These are phyloP conservation scores for Chelonus insularis DNA, from an alignment of 1,140 invertebrate genomes.

Conservation along the genomic window DNA sequence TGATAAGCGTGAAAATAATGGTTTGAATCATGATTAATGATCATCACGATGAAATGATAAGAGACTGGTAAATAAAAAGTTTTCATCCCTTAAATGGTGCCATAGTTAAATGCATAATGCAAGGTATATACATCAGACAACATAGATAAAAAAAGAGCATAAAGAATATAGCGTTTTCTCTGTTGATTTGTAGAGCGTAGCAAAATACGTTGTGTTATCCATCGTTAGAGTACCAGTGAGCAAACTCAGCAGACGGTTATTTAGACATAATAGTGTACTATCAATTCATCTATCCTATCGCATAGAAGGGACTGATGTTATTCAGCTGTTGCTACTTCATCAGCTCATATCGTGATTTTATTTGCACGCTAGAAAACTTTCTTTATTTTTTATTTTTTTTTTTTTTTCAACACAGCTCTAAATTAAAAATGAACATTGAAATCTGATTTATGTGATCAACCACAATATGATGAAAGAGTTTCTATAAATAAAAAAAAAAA, in stretches of 20 bases:
- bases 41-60: no score
- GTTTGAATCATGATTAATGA: no score
- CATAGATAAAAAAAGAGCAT: background rate
- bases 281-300: slow-evolving; percentile 16
- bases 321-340: background rate
- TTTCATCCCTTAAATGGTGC: background rate
- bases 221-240: slow-evolving; percentile 28
- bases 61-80: no score
- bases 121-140: background rate
- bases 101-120: background rate
- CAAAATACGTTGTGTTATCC: slow-evolving; percentile 41
- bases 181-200: slow-evolving; percentile 45
- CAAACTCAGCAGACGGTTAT: slow-evolving; percentile 27
- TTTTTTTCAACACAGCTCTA: background rate
- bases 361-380: slow-evolving; percentile 1
- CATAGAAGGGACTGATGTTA: slow-evolving; percentile 21
- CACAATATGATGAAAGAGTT: no score
- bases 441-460: no score
- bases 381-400: slow-evolving; percentile 6
- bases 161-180: slow-evolving; percentile 29
- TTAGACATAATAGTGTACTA: slow-evolving; percentile 33
- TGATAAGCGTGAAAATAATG: no score
- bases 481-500: no score
- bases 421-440: slow-evolving; percentile 14
- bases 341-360: background rate